Evolutionary conservation across 1,140 invertebrate genomes (phyloP), one percentile per base, ranked within the genome.

Genomic region (Pogonus chalceus): DNA sequence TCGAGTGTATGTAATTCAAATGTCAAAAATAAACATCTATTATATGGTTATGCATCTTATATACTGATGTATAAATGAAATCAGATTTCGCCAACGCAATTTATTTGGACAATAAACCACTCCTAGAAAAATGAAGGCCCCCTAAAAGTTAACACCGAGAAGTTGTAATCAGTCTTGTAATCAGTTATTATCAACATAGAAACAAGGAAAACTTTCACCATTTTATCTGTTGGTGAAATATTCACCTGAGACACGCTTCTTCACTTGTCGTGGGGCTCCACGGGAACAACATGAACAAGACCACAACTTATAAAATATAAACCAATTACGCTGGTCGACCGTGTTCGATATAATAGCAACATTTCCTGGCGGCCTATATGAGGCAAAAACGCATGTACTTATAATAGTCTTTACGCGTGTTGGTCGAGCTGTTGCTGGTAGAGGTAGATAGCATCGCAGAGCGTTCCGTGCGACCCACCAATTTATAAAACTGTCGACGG

Each of bases 401-500:
- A 43, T 43, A 43, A 43, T 43, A 18, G 37, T 43, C 37, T 43
- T 12, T 12, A 18, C 37, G 37, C 37, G 37, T 43, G 37, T 43
- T 43, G 37, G 7, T 7, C 18, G 37, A 10, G 4, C 26, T 31
- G 14, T 7, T 7, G 26, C 18, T 10, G 37, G 4, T 3, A 12
- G 7, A 10, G 37, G 37, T 18, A 43, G 37, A 43, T 43, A 43
- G 37, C 37, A 43, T 43, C 37, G 18, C 18, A 4, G 37, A 18
- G 37, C 37, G 37, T 43, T 43, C 18, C 37, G 37, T 43, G 37
- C 37, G 37, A 18, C 37, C 37, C 18, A 43, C 37, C 37, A 43
- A 43, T 43, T 43, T 43, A 43, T 43, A 43, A 43, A 43, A 43
- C 37, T 43, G 37, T 43, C 37, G 37, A 43, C 37, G 37, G 18